phyloP scores from a whole-genome alignment of 2,888 invertebrate genomes.

The Nyleta sp. region DNA sequence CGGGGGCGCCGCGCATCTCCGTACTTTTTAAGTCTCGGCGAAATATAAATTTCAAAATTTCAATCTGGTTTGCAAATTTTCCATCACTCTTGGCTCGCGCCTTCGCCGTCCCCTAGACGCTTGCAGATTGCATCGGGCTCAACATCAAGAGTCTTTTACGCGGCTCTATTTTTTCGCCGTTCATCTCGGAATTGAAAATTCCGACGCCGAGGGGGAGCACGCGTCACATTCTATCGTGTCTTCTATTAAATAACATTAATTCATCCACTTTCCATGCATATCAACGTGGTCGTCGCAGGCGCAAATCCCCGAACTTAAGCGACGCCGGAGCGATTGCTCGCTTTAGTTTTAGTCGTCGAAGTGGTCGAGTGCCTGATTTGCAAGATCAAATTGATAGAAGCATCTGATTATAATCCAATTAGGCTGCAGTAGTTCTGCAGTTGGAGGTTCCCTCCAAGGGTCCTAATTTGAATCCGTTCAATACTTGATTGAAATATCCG shows the following conservation, averaged over 20 bases:
- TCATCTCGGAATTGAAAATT: slow-evolving; percentile 72
- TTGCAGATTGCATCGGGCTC: slow-evolving; percentile 76
- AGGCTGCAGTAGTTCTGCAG: slow-evolving; percentile 15
- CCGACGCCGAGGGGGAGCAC: slow-evolving; percentile 56
- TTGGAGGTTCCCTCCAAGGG: slow-evolving; percentile 8
- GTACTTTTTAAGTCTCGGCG: slow-evolving; percentile 79
- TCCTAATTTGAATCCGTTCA: slow-evolving; percentile 23
- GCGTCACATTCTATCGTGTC: slow-evolving; percentile 60
- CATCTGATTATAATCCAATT: slow-evolving; percentile 37
- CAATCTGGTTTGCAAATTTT: slow-evolving; percentile 84
- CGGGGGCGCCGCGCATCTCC: slow-evolving; percentile 66
- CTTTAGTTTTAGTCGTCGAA: slow-evolving; percentile 13
- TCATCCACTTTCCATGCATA: slow-evolving; percentile 60
- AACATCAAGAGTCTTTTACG: slow-evolving; percentile 81
- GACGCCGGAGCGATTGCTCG: slow-evolving; percentile 37
- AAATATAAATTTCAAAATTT: slow-evolving; percentile 84
- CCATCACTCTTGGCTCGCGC: slow-evolving; percentile 70
- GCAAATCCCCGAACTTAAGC: slow-evolving; percentile 37
- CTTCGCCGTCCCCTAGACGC: slow-evolving; percentile 71
- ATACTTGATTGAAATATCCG: slow-evolving; percentile 22
- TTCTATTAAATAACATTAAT: slow-evolving; percentile 62
- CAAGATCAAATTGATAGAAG: slow-evolving; percentile 32
- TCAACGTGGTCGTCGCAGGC: slow-evolving; percentile 38
- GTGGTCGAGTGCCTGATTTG: slow-evolving; percentile 26
- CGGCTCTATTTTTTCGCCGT: slow-evolving; percentile 70